Evolutionary conservation across 2,113 vertebrate species (phyloP).

Genomic region (Mustelus asterias): DNA sequence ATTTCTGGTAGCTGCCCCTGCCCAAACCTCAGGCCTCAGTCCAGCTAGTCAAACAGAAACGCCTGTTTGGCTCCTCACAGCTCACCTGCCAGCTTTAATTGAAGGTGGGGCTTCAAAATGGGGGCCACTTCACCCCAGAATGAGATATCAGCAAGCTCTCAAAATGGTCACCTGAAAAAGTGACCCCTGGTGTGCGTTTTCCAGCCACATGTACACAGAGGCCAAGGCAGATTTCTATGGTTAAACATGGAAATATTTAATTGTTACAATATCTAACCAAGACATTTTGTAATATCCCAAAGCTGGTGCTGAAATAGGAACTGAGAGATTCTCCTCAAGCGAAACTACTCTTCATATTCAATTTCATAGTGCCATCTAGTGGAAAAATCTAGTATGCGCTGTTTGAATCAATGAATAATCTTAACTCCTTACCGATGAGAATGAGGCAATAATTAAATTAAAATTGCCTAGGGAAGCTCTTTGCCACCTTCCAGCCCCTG

Average conservation of each 20-base stretch:
- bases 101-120: not conserved
- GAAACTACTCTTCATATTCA: not conserved
- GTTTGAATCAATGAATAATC: not conserved
- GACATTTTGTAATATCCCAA: not conserved
- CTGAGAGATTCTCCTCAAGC: not conserved
- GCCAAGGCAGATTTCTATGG: not conserved
- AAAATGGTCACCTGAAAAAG: not conserved
- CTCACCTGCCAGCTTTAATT: not conserved
- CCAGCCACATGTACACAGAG: not conserved
- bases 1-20: not conserved
- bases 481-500: not conserved
- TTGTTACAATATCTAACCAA: not conserved
- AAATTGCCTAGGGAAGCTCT: not conserved
- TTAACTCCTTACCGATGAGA: not conserved
- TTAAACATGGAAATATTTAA: not conserved
- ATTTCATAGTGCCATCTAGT: slow-evolving; percentile 26
- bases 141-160: not conserved
- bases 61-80: not conserved
- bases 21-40: not conserved
- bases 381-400: not conserved
- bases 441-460: not conserved
- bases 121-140: not conserved
- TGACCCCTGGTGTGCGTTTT: not conserved
- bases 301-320: not conserved
- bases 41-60: not conserved